These are phyloP conservation scores for Metellina segmentata DNA, from an alignment of 2,888 invertebrate species.

Conservation along the genomic window DNA sequence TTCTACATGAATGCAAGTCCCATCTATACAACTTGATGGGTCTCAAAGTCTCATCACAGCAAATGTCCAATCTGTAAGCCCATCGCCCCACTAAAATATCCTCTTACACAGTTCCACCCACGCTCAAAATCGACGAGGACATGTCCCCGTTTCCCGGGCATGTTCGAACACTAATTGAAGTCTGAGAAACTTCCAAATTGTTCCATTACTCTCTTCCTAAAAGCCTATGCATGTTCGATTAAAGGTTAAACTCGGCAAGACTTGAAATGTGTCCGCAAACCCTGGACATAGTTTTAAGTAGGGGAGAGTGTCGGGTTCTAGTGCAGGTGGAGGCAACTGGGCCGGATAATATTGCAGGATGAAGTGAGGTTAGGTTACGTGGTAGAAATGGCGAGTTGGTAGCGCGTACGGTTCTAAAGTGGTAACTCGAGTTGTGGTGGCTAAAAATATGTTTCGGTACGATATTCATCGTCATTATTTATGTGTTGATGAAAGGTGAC, in stretches of 20 bases:
- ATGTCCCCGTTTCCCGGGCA: constrained; percentile 36
- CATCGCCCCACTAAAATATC: constrained; percentile 15
- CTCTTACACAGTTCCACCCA: not conserved
- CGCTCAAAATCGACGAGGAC: not conserved
- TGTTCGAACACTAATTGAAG: constrained; percentile 53
- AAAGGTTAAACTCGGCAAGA: constrained; percentile 46
- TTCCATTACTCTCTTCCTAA: constrained; percentile 44
- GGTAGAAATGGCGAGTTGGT: not conserved
- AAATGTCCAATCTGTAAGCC: not conserved
- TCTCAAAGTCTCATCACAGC: not conserved
- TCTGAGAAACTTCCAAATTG: constrained; percentile 31
- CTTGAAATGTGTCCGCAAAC: not conserved
- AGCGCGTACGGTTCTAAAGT: too few species aligned
- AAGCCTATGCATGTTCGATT: constrained; percentile 52
- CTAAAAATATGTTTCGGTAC: too few species aligned
- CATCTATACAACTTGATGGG: too few species aligned
- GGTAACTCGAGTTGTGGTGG: too few species aligned
- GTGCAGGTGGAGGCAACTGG: not conserved
- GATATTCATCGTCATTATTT: too few species aligned
- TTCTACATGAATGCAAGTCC: too few species aligned
- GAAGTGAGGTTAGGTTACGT: not conserved
- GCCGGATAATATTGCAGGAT: not conserved
- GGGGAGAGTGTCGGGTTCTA: constrained; percentile 1
- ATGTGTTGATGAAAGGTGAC: too few species aligned
- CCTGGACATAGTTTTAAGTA: not conserved